Evolutionary conservation across 2,797 vertebrate genomes (phyloP).

Genomic region (Urophycis tenuis): DNA sequence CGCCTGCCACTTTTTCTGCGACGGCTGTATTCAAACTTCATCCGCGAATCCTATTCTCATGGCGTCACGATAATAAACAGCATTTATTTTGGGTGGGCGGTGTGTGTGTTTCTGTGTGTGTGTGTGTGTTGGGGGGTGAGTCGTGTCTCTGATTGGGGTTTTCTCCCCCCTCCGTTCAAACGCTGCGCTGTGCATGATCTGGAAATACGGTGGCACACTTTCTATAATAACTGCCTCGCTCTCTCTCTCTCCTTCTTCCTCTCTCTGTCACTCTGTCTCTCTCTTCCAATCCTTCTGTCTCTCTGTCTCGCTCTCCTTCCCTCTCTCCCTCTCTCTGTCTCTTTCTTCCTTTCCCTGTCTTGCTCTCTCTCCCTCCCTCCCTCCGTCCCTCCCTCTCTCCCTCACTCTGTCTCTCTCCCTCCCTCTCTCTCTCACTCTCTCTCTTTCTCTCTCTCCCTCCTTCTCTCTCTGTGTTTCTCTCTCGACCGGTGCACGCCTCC

Average conservation of each 20-base stretch:
- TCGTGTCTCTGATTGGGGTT: neutral
- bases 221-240: slow-evolving; percentile 54
- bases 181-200: slow-evolving; percentile 51
- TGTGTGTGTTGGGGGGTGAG: too few relatives aligned
- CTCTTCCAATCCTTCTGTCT: neutral
- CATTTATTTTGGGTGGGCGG: neutral
- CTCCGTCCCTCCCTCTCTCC: too few relatives aligned
- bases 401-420: too few relatives aligned
- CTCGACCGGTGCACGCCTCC: neutral
- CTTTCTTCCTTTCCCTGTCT: too few relatives aligned
- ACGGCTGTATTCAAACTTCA: slow-evolving; percentile 40
- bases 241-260: neutral
- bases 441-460: too few relatives aligned
- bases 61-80: slow-evolving; percentile 1
- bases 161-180: neutral
- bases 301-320: too few relatives aligned
- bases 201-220: slow-evolving; percentile 68
- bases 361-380: too few relatives aligned
- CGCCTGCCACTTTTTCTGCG: slow-evolving; percentile 33
- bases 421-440: too few relatives aligned
- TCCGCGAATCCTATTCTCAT: slow-evolving; percentile 48
- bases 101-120: too few relatives aligned
- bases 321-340: too few relatives aligned
- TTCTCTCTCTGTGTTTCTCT: neutral
- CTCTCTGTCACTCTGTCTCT: neutral